These are phyloP conservation scores for Hepsetus odoe DNA, from an alignment of 2,113 vertebrate genomes.

Conservation along the genomic window DNA sequence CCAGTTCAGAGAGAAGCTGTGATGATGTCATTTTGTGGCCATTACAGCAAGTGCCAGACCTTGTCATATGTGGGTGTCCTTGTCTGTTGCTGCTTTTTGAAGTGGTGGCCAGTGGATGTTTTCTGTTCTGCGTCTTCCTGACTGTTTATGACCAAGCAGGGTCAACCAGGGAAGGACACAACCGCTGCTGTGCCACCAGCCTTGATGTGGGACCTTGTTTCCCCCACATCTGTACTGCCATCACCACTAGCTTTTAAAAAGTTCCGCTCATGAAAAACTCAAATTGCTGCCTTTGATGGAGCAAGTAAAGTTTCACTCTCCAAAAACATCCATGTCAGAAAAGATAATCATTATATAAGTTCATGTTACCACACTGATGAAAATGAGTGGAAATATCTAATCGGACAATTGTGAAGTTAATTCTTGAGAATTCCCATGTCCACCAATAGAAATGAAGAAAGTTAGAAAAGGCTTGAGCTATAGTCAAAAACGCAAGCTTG, in stretches of 20 bases:
- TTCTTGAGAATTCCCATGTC: no score
- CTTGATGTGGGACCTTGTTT: constrained; percentile 13
- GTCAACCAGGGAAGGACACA: not conserved
- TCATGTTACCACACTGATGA: no score
- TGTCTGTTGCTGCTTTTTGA: constrained; percentile 34
- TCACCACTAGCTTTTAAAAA: not conserved
- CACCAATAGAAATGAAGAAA: no score
- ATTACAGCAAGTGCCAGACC: not conserved
- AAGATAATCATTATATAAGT: no score
- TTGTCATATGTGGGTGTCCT: constrained; percentile 40
- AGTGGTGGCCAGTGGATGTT: constrained; percentile 24
- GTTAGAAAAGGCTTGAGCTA: no score
- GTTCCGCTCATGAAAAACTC: no score
- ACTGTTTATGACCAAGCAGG: constrained; percentile 24
- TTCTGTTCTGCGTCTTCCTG: not conserved
- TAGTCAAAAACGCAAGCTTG: no score
- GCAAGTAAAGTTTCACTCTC: no score
- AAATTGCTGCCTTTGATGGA: no score
- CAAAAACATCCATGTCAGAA: no score
- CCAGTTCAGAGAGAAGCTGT: not conserved
- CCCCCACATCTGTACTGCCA: not conserved
- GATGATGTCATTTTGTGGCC: not conserved
- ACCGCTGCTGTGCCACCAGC: not conserved
- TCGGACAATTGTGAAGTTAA: no score
- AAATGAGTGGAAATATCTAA: no score